Evolutionary conservation across 37 sponge, comb jelly and placozoan genomes (phyloP).

Genomic region (Amphimedon queenslandica): DNA sequence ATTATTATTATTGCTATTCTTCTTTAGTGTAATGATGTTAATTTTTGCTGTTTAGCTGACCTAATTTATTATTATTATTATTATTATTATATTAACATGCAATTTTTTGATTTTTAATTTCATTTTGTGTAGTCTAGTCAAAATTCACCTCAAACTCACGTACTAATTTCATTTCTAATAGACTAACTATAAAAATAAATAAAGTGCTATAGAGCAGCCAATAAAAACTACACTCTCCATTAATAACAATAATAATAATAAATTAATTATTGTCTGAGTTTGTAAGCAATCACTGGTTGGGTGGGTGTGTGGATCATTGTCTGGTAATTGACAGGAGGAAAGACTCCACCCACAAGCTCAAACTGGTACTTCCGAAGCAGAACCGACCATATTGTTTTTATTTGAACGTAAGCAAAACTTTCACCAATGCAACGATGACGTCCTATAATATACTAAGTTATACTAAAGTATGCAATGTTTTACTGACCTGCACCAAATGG

Average conservation of each 20-base stretch:
- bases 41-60: too few relatives aligned
- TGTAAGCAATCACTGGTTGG: constrained; percentile 62
- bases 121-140: too few relatives aligned
- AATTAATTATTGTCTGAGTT: constrained; percentile 5
- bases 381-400: constrained; percentile 84
- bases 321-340: constrained; percentile 78
- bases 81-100: too few relatives aligned
- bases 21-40: too few relatives aligned
- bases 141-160: too few relatives aligned
- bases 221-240: too few relatives aligned
- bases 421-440: constrained; percentile 89
- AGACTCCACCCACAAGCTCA: constrained; percentile 73
- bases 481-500: constrained; percentile 91
- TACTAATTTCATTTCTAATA: too few relatives aligned
- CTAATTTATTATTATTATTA: too few relatives aligned
- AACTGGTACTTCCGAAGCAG: constrained; percentile 82
- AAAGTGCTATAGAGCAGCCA: too few relatives aligned
- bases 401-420: constrained; percentile 84
- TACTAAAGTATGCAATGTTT: not conserved
- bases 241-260: not conserved
- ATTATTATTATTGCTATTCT: too few relatives aligned
- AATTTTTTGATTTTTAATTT: too few relatives aligned
- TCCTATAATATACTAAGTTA: constrained; percentile 28
- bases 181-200: too few relatives aligned
- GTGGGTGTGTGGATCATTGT: constrained; percentile 93